Percentiles rank a stretch among this genome's conserved stretches.
These are phyloP conservation scores for Heliconius hewitsoni DNA, from an alignment of 1,140 invertebrate species.

Conservation along the genomic window DNA sequence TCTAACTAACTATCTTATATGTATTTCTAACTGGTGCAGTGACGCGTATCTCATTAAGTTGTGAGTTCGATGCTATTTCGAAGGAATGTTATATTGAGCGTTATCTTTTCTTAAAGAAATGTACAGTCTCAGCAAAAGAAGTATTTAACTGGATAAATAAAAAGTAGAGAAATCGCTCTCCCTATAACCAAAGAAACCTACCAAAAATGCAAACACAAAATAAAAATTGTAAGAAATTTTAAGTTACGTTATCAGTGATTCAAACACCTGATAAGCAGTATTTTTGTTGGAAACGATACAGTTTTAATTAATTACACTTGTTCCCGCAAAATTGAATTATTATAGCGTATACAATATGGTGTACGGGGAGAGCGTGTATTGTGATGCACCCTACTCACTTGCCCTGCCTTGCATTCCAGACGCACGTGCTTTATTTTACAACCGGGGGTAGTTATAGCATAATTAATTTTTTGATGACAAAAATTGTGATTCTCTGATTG, in stretches of 20 bases:
- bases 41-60: too few species aligned
- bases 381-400: slow-evolving; percentile 57
- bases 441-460: slow-evolving; percentile 42
- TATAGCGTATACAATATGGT: slow-evolving; percentile 61
- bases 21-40: too few species aligned
- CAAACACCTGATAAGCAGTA: slow-evolving; percentile 40
- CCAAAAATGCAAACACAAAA: not conserved
- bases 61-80: too few species aligned
- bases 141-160: too few species aligned
- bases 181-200: too few species aligned
- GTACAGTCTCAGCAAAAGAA: too few species aligned
- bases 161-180: too few species aligned
- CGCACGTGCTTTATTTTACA: slow-evolving; percentile 58
- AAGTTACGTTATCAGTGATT: not conserved
- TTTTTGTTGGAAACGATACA: slow-evolving; percentile 48
- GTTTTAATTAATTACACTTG: slow-evolving; percentile 60
- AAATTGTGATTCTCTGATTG: slow-evolving; percentile 39
- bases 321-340: slow-evolving; percentile 58
- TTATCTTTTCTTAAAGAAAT: too few species aligned
- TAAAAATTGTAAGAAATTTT: not conserved
- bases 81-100: too few species aligned
- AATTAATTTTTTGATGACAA: slow-evolving; percentile 46
- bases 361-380: slow-evolving; percentile 47
- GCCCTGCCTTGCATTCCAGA: slow-evolving; percentile 53
- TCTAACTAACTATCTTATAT: too few species aligned